Percentiles rank a stretch among this genome's conserved stretches.
These are phyloP conservation scores for Falco rusticolus DNA, from an alignment of 2,797 vertebrate species.

Conservation along the genomic window DNA sequence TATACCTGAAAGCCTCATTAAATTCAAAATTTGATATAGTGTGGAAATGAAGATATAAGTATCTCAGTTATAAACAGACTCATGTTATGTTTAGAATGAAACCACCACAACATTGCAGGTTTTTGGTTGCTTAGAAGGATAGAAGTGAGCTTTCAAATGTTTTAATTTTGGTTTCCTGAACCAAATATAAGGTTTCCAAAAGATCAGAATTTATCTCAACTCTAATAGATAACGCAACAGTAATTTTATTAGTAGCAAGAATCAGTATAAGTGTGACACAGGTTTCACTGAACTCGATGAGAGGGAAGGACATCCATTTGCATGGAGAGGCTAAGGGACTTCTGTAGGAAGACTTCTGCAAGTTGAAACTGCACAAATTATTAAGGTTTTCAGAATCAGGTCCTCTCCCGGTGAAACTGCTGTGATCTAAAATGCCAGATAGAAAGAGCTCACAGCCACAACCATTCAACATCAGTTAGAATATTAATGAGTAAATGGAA, in stretches of 20 bases:
- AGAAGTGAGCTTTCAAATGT: background rate
- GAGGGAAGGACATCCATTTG: background rate
- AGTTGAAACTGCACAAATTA: background rate
- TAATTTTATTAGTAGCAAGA: background rate
- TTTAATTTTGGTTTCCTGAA: background rate
- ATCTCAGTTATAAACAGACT: background rate
- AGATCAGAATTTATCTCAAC: background rate
- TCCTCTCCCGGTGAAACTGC: background rate
- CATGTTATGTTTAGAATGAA: background rate
- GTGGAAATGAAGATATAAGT: background rate
- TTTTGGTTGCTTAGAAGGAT: background rate
- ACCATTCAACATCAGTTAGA: background rate
- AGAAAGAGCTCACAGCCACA: background rate
- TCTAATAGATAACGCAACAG: background rate
- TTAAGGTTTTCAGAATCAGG: background rate
- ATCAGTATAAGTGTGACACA: background rate
- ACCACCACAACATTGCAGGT: background rate
- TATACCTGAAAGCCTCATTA: background rate
- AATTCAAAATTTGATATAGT: background rate
- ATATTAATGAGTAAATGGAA: slow-evolving; percentile 26
- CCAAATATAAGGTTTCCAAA: background rate
- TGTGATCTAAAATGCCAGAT: background rate
- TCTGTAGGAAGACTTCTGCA: background rate
- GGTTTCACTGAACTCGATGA: background rate
- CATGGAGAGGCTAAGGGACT: background rate